Evolutionary conservation across 2,888 invertebrate species (phyloP).

Genomic region (Philonicus albiceps): DNA sequence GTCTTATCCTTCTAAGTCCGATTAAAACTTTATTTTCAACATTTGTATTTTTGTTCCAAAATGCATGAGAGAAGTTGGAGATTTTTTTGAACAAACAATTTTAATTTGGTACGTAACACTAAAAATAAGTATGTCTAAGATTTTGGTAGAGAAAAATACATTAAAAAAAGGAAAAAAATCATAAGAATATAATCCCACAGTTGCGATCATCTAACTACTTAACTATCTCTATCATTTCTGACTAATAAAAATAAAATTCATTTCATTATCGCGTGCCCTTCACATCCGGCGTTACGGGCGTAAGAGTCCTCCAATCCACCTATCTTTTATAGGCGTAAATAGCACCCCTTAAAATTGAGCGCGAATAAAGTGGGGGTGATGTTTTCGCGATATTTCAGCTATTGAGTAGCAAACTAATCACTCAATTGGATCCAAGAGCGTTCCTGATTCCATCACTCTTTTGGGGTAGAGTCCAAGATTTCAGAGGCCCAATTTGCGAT

Average conservation of each 20-base stretch:
- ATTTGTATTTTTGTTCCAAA: too few relatives aligned
- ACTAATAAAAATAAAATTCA: neutral
- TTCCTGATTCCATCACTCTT: neutral
- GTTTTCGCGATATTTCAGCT: constrained; percentile 13
- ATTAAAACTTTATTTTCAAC: too few relatives aligned
- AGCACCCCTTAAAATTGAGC: neutral
- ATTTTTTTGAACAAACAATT: too few relatives aligned
- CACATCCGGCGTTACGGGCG: neutral
- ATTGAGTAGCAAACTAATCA: constrained; percentile 3
- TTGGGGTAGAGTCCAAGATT: neutral
- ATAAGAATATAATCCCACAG: neutral
- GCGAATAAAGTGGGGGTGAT: neutral
- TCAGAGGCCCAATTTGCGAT: neutral
- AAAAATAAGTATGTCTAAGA: neutral
- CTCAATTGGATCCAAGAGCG: neutral
- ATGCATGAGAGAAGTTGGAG: too few relatives aligned
- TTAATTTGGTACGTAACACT: neutral
- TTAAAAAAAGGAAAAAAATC: neutral
- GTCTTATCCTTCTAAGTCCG: too few relatives aligned
- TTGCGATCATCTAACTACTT: neutral
- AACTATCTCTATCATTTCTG: neutral
- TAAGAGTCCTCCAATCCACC: neutral
- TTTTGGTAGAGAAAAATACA: neutral
- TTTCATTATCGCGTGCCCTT: neutral
- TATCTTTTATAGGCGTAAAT: neutral